phyloP scores from a whole-genome alignment of 92 coral and sea anemone genomes.

The Porites evermanni region DNA sequence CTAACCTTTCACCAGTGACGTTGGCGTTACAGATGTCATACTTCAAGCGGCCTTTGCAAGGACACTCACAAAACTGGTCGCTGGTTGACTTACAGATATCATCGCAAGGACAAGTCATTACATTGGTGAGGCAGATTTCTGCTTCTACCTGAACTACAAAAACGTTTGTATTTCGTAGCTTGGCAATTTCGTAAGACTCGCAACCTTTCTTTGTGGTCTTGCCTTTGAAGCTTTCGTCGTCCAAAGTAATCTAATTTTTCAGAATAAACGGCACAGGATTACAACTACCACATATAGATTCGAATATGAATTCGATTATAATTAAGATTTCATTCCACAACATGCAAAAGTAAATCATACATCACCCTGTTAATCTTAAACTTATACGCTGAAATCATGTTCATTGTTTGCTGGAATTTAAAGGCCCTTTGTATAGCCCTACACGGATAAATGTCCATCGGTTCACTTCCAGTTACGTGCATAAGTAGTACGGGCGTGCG shows the following conservation, averaged over 20 bases:
- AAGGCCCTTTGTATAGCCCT: too few species aligned
- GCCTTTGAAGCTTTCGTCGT: constrained; percentile 3
- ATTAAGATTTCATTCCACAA: too few species aligned
- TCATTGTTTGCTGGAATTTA: too few species aligned
- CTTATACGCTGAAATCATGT: too few species aligned
- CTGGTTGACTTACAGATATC: constrained; percentile 26
- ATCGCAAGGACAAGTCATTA: constrained; percentile 50
- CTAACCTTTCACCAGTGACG: constrained; percentile 54
- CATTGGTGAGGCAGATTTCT: constrained; percentile 16
- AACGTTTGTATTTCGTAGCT: constrained; percentile 55
- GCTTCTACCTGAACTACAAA: constrained; percentile 42
- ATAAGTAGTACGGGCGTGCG: too few species aligned
- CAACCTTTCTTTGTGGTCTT: constrained; percentile 12
- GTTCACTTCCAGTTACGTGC: too few species aligned
- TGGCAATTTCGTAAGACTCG: constrained; percentile 35
- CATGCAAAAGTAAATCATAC: too few species aligned
- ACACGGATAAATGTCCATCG: too few species aligned
- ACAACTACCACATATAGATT: not conserved
- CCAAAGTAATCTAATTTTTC: not conserved
- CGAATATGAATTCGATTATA: too few species aligned
- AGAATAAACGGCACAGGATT: not conserved
- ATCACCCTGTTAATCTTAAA: too few species aligned
- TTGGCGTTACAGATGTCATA: constrained; percentile 70
- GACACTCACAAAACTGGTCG: constrained; percentile 65
- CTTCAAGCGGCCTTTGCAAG: constrained; percentile 64